phyloP scores from a whole-genome alignment of 2,113 vertebrate genomes.

The Salvelinus fontinalis region DNA sequence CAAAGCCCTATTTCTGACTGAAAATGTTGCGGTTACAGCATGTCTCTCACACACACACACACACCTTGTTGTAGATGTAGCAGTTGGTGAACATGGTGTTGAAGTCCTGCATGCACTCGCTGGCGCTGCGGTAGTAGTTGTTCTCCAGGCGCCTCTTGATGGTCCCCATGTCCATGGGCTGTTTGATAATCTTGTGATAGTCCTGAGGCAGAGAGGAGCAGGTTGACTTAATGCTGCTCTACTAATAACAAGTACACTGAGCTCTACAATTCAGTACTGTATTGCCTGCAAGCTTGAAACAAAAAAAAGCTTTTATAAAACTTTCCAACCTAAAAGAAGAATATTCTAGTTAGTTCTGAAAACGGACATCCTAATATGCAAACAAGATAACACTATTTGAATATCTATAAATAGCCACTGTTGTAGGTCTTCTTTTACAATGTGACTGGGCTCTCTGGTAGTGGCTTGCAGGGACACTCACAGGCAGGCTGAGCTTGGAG shows the following conservation, averaged over 20 bases:
- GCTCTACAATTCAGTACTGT: too few species aligned
- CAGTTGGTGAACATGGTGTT: slow-evolving; percentile 98
- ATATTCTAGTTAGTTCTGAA: too few species aligned
- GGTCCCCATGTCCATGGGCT: slow-evolving; percentile 94
- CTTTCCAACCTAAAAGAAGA: too few species aligned
- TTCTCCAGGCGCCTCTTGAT: slow-evolving; percentile 90
- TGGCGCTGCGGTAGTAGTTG: slow-evolving; percentile 86
- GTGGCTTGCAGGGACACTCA: slow-evolving; percentile 60
- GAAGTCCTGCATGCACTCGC: slow-evolving; percentile 95
- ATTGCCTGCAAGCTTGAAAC: too few species aligned
- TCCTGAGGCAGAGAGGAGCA: slow-evolving; percentile 70
- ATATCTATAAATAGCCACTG: too few species aligned
- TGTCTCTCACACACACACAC: slow-evolving; percentile 6
- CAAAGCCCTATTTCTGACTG: too few species aligned
- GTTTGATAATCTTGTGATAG: slow-evolving; percentile 95
- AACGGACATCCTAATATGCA: too few species aligned
- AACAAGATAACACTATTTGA: too few species aligned
- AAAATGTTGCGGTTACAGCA: neutral
- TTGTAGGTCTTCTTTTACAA: too few species aligned
- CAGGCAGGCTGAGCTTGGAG: slow-evolving; percentile 83
- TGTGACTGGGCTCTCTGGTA: too few species aligned
- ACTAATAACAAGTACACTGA: too few species aligned
- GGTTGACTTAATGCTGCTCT: neutral
- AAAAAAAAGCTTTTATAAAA: too few species aligned
- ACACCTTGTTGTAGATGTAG: slow-evolving; percentile 96